phyloP scores from a whole-genome alignment of 2,113 vertebrate species.

The Copsychus sechellarum region DNA sequence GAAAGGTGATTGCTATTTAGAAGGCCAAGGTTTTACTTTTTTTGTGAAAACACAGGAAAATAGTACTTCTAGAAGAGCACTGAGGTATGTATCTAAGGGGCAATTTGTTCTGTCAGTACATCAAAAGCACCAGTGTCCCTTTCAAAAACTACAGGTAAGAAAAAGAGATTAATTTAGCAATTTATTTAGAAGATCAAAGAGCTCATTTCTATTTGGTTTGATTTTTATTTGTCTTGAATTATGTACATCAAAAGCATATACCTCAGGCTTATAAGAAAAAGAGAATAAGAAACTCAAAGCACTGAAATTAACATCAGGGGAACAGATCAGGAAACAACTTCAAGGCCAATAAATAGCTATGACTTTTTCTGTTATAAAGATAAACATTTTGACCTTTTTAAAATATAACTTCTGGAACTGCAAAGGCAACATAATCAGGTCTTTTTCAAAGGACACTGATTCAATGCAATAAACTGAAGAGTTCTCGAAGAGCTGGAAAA shows the following conservation, averaged over 20 bases:
- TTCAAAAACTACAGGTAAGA: neutral
- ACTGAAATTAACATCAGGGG: neutral
- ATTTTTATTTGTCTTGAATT: constrained; percentile 51
- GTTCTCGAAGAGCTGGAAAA: constrained; percentile 34
- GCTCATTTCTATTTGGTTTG: neutral
- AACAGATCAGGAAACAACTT: constrained; percentile 48
- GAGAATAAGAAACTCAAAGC: neutral
- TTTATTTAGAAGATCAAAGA: constrained; percentile 19
- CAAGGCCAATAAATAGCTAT: constrained; percentile 30
- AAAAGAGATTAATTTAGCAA: neutral
- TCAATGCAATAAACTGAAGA: constrained; percentile 52
- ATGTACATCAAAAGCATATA: neutral
- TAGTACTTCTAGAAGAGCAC: neutral
- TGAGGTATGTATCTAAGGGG: neutral
- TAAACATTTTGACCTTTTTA: constrained; percentile 68
- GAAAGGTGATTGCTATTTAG: neutral
- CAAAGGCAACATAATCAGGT: constrained; percentile 43
- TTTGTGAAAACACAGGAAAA: neutral
- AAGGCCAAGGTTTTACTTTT: neutral
- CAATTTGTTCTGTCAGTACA: neutral
- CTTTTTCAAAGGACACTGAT: constrained; percentile 52
- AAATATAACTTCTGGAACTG: constrained; percentile 47
- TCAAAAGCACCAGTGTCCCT: neutral
- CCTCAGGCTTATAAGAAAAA: neutral
- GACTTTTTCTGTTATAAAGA: constrained; percentile 51